These are phyloP conservation scores for Ceratina japonica DNA, from an alignment of 1,140 invertebrate genomes.

Conservation along the genomic window DNA sequence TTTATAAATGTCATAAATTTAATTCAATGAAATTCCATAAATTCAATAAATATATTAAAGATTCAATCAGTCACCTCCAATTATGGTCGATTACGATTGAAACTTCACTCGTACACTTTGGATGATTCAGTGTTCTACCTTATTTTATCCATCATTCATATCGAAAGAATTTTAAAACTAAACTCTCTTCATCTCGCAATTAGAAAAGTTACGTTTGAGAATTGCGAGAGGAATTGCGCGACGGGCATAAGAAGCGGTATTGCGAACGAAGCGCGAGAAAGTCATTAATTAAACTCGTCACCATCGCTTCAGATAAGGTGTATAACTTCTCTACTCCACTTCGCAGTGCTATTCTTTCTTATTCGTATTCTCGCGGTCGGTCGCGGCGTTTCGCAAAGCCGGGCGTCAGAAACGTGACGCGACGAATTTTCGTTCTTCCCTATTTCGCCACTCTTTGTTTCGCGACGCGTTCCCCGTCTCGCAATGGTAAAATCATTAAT, in stretches of 20 bases:
- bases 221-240: neutral
- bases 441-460: neutral
- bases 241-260: neutral
- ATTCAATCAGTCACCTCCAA: too few species aligned
- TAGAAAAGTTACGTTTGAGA: too few species aligned
- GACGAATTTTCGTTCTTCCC: neutral
- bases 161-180: neutral
- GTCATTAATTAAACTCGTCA: neutral
- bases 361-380: slow-evolving; percentile 7
- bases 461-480: neutral
- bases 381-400: neutral
- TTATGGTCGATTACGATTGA: too few species aligned
- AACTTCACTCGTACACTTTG: too few species aligned
- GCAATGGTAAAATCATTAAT: neutral
- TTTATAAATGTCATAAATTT: too few species aligned
- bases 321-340: neutral
- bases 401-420: neutral
- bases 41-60: too few species aligned
- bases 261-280: neutral
- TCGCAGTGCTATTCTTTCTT: neutral
- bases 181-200: neutral
- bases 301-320: neutral
- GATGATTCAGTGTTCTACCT: too few species aligned
- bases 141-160: too few species aligned
- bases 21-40: too few species aligned